Evolutionary conservation across 2,888 invertebrate genomes (phyloP).

Genomic region (Lamproptera curius): DNA sequence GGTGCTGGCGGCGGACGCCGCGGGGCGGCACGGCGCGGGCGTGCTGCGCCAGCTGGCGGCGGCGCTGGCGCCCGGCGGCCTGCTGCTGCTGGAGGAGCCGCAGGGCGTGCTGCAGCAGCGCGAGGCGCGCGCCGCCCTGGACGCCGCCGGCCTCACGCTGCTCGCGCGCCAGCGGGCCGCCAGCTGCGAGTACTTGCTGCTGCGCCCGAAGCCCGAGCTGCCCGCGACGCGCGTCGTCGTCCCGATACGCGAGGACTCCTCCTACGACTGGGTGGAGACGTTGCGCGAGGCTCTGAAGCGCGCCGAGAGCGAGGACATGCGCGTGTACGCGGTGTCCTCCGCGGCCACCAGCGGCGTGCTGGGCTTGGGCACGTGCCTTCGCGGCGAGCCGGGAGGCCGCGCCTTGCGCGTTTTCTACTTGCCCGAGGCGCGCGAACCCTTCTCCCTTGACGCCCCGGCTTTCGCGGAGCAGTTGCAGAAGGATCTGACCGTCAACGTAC

Average conservation of each 20-base stretch:
- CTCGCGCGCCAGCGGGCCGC: conserved; percentile 77
- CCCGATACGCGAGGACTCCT: conserved; percentile 81
- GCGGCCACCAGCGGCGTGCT: conserved; percentile 86
- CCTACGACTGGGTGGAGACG: conserved; percentile 87
- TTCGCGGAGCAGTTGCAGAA: conserved; percentile 81
- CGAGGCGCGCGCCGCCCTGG: conserved; percentile 47
- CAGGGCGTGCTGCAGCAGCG: conserved; percentile 53
- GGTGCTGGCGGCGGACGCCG: conserved; percentile 81
- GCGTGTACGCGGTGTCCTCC: conserved; percentile 83
- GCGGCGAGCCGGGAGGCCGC: conserved; percentile 90
- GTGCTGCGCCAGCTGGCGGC: conserved; percentile 78
- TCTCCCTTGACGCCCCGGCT: conserved; percentile 75
- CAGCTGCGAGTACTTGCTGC: conserved; percentile 81
- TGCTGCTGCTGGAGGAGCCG: conserved; percentile 86
- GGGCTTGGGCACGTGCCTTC: conserved; percentile 94
- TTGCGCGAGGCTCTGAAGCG: conserved; percentile 86
- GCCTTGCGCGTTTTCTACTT: conserved; percentile 85
- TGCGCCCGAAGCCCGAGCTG: conserved; percentile 65
- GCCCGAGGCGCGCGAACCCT: conserved; percentile 80
- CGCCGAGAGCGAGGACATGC: conserved; percentile 76
- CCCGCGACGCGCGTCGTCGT: conserved; percentile 73
- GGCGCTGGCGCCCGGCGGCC: conserved; percentile 83
- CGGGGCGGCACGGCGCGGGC: conserved; percentile 73
- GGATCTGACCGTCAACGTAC: conserved; percentile 92
- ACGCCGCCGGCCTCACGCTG: conserved; percentile 49